Evolutionary conservation across 2,113 vertebrate genomes (phyloP), one percentile per base, ranked within the genome.

Genomic region (Notothenia coriiceps): DNA sequence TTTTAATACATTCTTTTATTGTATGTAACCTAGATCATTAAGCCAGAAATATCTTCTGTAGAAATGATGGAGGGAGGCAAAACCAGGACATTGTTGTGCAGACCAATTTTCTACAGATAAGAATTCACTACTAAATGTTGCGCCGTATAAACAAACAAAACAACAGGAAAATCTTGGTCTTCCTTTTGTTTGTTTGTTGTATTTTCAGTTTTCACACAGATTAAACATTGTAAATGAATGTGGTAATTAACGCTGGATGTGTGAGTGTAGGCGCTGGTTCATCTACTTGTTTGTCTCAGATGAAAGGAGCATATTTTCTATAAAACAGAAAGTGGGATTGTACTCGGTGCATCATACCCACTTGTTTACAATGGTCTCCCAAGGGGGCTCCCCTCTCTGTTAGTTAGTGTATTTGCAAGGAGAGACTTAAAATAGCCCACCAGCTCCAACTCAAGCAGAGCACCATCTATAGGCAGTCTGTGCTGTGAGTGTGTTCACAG

Each of bases 221-320:
- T 93, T 93, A 92, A 91, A 93, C 88, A 90, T 86, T 89, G 89
- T 91, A 94, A 94, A 94, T 92, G 92, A 93, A 93, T 84, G 89
- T 83, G 91, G 79, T 94, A 93, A 94, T 95, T 95, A 95, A 92
- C 68, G 47, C 71, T 35, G 62, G n/a, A 46, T 77, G 77, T 81
- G 89, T 74, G 82, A 82, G 86, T 79, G 90, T 87, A 88, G 91
- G 89, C 89, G 52, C 84, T 81, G 88, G 74, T 86, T 93, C 86
- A 87, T 93, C 90, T 89, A 71, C 89, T 90, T 93, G 92, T 94
- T 94, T 93, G 91, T 93, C 82, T 91, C 90, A 94, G 94, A 95
- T 95, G 93, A 95, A 95, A 95, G 93, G 90, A 86, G 87, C 71
- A 74, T 83, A 86, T 93, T 92, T 93, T 90, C 80, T 84, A 79